phyloP scores from a whole-genome alignment of 2,797 vertebrate species.

The Anguilla obscura region DNA sequence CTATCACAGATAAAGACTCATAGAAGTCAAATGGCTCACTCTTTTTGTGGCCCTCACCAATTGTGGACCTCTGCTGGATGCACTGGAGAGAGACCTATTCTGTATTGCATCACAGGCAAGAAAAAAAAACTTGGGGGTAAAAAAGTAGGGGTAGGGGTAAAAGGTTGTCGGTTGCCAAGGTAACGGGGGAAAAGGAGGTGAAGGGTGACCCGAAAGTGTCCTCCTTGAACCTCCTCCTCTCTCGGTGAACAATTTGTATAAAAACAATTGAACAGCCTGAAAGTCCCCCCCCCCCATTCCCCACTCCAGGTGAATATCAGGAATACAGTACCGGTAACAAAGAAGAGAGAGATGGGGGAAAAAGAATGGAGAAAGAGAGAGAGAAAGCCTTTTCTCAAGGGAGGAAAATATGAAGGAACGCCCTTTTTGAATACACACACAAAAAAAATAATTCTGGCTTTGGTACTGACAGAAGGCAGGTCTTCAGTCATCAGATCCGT shows the following conservation, averaged over 20 bases:
- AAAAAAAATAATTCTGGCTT: not conserved
- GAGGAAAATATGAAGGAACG: not conserved
- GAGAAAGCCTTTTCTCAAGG: constrained; percentile 13
- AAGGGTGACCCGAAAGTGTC: not conserved
- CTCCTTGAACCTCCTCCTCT: not conserved
- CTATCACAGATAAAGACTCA: not conserved
- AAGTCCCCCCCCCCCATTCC: not conserved
- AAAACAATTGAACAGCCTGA: not conserved
- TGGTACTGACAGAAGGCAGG: not conserved
- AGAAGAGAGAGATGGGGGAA: not conserved
- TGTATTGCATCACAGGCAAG: not conserved
- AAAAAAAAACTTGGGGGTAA: not conserved
- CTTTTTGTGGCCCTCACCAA: not conserved
- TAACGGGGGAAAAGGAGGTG: not conserved
- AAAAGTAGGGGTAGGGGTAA: not conserved
- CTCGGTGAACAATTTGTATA: not conserved
- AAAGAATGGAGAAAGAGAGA: not conserved
- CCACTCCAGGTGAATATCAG: not conserved
- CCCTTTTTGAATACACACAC: not conserved
- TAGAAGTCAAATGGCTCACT: not conserved
- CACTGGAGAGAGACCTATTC: not conserved
- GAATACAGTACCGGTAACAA: not conserved
- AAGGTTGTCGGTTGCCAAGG: not conserved
- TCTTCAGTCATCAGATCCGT: not conserved
- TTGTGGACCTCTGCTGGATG: not conserved